Conservation (phyloP, 2,113 vertebrate species). For the Hypanus sabinus region DNA sequence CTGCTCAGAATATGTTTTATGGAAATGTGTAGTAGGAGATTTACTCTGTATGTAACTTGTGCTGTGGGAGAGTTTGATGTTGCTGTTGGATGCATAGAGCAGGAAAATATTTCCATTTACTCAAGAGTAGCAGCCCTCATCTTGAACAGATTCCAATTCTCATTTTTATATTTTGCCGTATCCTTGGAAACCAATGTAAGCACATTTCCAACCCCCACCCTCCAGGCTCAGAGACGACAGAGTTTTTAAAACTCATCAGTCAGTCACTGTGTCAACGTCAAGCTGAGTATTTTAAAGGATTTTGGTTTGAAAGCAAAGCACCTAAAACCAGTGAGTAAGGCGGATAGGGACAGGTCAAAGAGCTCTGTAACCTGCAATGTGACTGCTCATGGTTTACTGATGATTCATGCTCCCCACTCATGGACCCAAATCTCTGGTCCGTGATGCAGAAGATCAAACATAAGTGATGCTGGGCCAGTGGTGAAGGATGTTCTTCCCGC, state of each 20-base stretch:
- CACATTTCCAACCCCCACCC: slow-evolving; percentile 19
- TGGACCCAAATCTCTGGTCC: neutral
- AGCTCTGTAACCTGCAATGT: neutral
- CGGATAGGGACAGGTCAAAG: neutral
- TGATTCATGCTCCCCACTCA: slow-evolving; percentile 26
- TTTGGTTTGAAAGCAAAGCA: neutral
- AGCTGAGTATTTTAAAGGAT: neutral
- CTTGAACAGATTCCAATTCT: slow-evolving; percentile 28
- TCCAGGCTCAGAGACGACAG: neutral
- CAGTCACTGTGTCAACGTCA: neutral
- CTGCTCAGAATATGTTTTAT: neutral
- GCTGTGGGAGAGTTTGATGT: neutral
- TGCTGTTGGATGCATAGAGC: neutral
- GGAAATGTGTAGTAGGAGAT: neutral
- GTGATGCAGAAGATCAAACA: slow-evolving; percentile 14
- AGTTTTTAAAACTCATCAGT: neutral
- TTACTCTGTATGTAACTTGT: neutral
- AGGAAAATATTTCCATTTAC: slow-evolving; percentile 20
- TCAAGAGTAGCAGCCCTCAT: neutral
- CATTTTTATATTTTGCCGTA: slow-evolving; percentile 25
- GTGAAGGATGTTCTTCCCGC: slow-evolving; percentile 30
- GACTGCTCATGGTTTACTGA: slow-evolving; percentile 17
- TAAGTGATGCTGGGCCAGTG: neutral
- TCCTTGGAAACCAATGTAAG: slow-evolving; percentile 15
- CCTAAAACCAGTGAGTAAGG: neutral